Evolutionary conservation across 2,113 vertebrate species (phyloP).

Genomic region (Panthera uncia): DNA sequence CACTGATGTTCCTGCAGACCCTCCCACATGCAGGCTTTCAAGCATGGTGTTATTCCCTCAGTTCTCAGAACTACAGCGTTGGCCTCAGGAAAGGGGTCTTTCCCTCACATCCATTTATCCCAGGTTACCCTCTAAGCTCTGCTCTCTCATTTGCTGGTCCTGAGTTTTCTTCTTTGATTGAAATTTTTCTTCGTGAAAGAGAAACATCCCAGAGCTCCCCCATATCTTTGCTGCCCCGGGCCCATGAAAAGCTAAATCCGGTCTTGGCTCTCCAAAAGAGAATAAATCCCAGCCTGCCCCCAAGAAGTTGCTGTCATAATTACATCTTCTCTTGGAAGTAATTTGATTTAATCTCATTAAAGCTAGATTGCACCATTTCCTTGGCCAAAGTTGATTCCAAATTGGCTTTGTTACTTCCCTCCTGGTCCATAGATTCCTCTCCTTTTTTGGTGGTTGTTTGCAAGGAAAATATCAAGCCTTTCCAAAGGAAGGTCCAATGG

Average conservation of each 20-base stretch:
- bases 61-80: background rate
- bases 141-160: conserved; percentile 1
- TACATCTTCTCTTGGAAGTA: conserved; percentile 72
- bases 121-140: background rate
- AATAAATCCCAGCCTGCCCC: conserved; percentile 65
- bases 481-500: conserved; percentile 32
- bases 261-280: conserved; percentile 69
- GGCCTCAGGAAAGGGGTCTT: background rate
- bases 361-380: conserved; percentile 61
- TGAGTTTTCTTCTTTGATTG: conserved; percentile 42
- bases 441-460: background rate
- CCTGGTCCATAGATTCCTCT: conserved; percentile 35
- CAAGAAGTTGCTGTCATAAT: conserved; percentile 65
- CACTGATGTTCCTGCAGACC: background rate
- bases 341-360: conserved; percentile 73
- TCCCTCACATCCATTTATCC: background rate
- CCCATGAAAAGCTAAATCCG: conserved; percentile 64
- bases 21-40: background rate
- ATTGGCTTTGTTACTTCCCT: conserved; percentile 58
- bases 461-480: conserved; percentile 39
- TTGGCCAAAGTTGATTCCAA: conserved; percentile 63
- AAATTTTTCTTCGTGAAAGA: conserved; percentile 54
- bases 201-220: conserved; percentile 46
- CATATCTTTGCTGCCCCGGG: conserved; percentile 63
- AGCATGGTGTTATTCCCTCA: background rate